Conservation (phyloP, 2,888 invertebrate genomes). For the Pherbina coryleti region DNA sequence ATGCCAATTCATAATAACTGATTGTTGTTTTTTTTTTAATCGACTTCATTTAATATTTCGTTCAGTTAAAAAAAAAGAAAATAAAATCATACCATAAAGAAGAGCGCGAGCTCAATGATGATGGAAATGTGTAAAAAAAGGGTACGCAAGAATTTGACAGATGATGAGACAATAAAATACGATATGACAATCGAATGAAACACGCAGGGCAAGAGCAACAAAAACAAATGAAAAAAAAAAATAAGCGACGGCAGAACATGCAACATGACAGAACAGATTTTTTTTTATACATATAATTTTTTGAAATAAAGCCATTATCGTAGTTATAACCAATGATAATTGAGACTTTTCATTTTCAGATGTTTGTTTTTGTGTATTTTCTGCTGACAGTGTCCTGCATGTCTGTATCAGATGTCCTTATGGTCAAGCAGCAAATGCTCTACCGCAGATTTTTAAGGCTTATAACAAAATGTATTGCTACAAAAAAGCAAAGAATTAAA, state of each 20-base stretch:
- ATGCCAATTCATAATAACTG: slow-evolving; percentile 34
- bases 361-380: neutral
- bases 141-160: slow-evolving; percentile 47
- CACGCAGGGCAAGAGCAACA: neutral
- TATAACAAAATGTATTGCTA: no score
- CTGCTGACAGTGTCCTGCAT: slow-evolving; percentile 14
- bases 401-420: slow-evolving; percentile 29
- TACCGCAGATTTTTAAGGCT: no score
- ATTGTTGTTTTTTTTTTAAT: neutral
- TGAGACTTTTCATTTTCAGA: slow-evolving; percentile 19
- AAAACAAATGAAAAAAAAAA: neutral
- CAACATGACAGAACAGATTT: slow-evolving; percentile 11
- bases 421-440: neutral
- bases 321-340: neutral
- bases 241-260: neutral
- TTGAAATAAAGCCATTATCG: neutral
- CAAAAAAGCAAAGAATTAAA: no score
- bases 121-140: slow-evolving; percentile 1
- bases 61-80: neutral
- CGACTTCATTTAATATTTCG: no score
- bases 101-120: neutral
- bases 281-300: neutral
- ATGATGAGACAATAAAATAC: slow-evolving; percentile 52
- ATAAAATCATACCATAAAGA: neutral
- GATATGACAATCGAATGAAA: slow-evolving; percentile 46